These are phyloP conservation scores for Heterohyrax brucei DNA, from an alignment of 2,797 vertebrate genomes.

Conservation along the genomic window DNA sequence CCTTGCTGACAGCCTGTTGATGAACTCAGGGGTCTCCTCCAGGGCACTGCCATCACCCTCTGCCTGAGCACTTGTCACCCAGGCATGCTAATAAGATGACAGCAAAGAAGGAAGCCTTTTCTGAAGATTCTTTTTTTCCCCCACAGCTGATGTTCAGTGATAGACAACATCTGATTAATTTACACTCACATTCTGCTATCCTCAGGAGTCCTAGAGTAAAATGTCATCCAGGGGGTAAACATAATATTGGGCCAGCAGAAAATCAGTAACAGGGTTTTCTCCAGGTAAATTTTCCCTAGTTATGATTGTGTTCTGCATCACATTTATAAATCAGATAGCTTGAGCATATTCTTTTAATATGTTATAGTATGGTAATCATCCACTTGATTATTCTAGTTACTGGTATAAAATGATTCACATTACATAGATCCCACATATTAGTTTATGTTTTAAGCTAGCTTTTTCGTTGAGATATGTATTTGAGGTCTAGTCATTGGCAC, in stretches of 20 bases:
- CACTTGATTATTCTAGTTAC: slow-evolving; percentile 73
- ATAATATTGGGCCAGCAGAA: slow-evolving; percentile 8
- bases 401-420: slow-evolving; percentile 41
- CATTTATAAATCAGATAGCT: slow-evolving; percentile 70
- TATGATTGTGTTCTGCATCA: slow-evolving; percentile 4
- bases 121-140: slow-evolving; percentile 2
- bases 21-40: not conserved
- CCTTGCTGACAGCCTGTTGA: not conserved
- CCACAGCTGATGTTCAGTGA: not conserved
- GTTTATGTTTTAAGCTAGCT: not conserved
- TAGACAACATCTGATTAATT: not conserved
- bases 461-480: not conserved
- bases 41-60: not conserved
- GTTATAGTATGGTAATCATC: slow-evolving; percentile 43
- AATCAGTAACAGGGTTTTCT: not conserved
- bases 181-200: not conserved
- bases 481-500: not conserved
- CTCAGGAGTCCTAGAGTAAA: slow-evolving; percentile 45
- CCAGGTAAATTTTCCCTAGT: slow-evolving; percentile 42
- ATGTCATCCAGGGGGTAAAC: not conserved
- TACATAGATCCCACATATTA: not conserved
- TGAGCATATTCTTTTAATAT: slow-evolving; percentile 71
- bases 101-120: slow-evolving; percentile 27
- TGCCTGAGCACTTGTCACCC: not conserved
- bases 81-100: not conserved